These are phyloP conservation scores for Cydia strobilella DNA, from an alignment of 1,140 invertebrate species.

Conservation along the genomic window DNA sequence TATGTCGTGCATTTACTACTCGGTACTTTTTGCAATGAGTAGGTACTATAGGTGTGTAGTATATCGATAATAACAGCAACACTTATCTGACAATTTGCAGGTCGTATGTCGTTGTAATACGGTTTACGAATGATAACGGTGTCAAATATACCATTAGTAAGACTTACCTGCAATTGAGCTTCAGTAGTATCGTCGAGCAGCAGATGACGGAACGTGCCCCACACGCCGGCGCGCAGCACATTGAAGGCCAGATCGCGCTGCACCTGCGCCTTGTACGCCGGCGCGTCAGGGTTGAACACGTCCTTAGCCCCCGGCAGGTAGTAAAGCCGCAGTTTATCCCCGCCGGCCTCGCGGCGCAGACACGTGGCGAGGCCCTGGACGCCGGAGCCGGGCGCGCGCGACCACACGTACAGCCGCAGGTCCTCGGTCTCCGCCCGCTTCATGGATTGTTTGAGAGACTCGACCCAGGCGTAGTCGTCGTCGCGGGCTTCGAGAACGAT, in stretches of 20 bases:
- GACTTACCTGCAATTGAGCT: slow-evolving; percentile 79
- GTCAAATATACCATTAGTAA: not conserved
- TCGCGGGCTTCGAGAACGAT: slow-evolving; percentile 83
- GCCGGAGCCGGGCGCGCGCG: slow-evolving; percentile 80
- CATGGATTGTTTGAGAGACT: slow-evolving; percentile 86
- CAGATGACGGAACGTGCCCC: slow-evolving; percentile 93
- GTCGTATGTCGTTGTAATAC: no score
- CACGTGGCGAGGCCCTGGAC: slow-evolving; percentile 94
- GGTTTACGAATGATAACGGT: no score
- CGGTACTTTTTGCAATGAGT: no score
- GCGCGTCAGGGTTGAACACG: slow-evolving; percentile 82
- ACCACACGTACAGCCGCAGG: slow-evolving; percentile 86
- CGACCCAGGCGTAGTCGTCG: slow-evolving; percentile 90
- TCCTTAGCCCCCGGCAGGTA: slow-evolving; percentile 85
- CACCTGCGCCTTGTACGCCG: slow-evolving; percentile 83
- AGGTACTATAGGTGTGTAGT: no score
- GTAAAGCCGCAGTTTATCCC: slow-evolving; percentile 85
- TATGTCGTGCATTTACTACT: no score
- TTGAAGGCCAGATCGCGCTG: slow-evolving; percentile 91
- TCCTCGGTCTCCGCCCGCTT: slow-evolving; percentile 81
- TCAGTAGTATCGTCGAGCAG: slow-evolving; percentile 82
- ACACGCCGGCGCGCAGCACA: slow-evolving; percentile 87
- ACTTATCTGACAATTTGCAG: no score
- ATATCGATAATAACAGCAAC: no score
- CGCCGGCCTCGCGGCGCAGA: slow-evolving; percentile 90